Percentiles rank a stretch among this genome's conserved stretches.
Conservation (phyloP, 2,113 vertebrate species). For the Mungos mungo region DNA sequence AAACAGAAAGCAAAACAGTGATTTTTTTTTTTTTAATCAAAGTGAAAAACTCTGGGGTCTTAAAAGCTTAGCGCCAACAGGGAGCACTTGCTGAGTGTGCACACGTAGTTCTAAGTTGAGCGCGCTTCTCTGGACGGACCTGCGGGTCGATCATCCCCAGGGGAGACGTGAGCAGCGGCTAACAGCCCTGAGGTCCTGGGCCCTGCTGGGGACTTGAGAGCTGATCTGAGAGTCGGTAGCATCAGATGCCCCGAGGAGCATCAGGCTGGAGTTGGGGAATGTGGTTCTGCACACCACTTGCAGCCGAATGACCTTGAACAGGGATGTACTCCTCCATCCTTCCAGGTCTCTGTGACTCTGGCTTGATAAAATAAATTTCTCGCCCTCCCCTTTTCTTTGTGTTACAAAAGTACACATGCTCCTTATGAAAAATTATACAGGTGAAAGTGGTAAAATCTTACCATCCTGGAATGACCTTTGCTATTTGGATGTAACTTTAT, state of each 20-base stretch:
- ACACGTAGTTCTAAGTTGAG: neutral
- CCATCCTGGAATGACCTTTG: neutral
- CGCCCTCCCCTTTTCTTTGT: neutral
- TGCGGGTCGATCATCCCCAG: neutral
- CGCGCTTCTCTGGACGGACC: neutral
- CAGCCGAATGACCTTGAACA: neutral
- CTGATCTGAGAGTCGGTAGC: accelerated
- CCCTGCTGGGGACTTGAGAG: no score
- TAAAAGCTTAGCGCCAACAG: neutral
- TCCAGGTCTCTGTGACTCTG: neutral
- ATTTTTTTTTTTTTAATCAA: neutral
- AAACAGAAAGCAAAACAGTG: neutral
- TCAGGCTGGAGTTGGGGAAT: accelerated
- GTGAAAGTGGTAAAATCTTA: neutral
- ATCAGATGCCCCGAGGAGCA: accelerated
- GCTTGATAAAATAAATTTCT: neutral
- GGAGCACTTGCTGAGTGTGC: neutral
- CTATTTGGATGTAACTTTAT: slow-evolving; percentile 1
- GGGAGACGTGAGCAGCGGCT: no score
- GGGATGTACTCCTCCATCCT: neutral
- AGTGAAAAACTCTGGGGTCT: neutral
- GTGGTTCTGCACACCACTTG: neutral
- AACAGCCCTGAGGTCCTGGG: no score
- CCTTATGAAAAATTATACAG: neutral
- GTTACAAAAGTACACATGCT: neutral